Evolutionary conservation across 2,113 vertebrate species (phyloP).

Genomic region (Nesospiza acunhae): DNA sequence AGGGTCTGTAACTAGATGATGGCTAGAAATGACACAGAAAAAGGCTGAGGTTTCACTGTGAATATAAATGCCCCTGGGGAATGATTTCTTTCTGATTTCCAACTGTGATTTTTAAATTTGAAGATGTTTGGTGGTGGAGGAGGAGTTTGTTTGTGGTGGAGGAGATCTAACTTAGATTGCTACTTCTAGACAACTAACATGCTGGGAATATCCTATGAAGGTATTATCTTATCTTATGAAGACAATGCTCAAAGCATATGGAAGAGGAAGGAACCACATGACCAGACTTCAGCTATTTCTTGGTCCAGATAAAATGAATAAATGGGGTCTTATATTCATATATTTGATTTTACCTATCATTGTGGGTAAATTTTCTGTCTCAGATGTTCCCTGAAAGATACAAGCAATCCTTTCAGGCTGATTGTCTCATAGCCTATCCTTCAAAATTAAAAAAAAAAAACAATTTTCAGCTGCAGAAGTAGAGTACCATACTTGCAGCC

Average conservation of each 20-base stretch:
- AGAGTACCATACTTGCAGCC: not conserved
- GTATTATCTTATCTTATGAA: not conserved
- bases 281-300: not conserved
- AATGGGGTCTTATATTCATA: not conserved
- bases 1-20: not conserved
- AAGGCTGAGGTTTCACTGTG: not conserved
- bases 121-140: slow-evolving; percentile 12
- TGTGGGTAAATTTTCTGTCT: not conserved
- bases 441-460: not conserved
- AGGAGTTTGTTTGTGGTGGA: not conserved
- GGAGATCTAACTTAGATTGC: not conserved
- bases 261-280: not conserved
- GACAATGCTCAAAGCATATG: not conserved
- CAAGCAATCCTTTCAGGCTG: not conserved
- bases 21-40: not conserved
- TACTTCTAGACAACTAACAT: not conserved
- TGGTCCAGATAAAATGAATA: not conserved
- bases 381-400: not conserved
- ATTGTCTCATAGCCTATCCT: not conserved
- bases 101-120: slow-evolving; percentile 15
- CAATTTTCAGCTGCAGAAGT: not conserved
- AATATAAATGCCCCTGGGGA: not conserved
- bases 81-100: not conserved
- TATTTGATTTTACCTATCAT: not conserved
- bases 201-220: not conserved